A percentile compares a stretch with the other conserved stretches of the same genome.
Conservation (phyloP, 2,797 vertebrate genomes). For the Huso huso region DNA sequence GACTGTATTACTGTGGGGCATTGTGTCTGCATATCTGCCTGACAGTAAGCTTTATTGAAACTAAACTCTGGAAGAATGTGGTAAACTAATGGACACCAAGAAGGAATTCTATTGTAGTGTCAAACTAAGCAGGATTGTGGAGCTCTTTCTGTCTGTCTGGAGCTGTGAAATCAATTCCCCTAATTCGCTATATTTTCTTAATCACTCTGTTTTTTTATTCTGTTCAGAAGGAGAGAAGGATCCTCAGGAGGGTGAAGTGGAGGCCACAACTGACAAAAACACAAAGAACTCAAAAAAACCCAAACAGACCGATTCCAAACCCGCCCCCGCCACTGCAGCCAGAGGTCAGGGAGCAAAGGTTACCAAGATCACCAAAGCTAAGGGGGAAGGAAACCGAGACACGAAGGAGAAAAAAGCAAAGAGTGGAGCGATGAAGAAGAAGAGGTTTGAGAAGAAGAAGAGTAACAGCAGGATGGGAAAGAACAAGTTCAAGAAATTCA, state of each 20-base stretch:
- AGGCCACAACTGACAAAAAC: conserved; percentile 2
- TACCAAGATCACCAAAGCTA: not conserved
- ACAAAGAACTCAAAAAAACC: too few species aligned
- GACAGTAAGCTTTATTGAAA: too few species aligned
- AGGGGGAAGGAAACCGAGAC: not conserved
- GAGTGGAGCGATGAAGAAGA: conserved; percentile 30
- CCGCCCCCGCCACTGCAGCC: too few species aligned
- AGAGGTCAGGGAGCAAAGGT: not conserved
- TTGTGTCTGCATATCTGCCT: too few species aligned
- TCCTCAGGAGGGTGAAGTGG: conserved; percentile 15
- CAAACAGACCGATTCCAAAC: too few species aligned
- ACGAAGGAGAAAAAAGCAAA: conserved; percentile 17
- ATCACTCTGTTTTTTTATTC: conserved; percentile 9
- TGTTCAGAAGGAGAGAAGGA: conserved; percentile 33
- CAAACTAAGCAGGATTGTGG: too few species aligned
- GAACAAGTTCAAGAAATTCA: conserved; percentile 58
- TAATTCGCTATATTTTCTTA: not conserved
- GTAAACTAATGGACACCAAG: too few species aligned
- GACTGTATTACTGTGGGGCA: too few species aligned
- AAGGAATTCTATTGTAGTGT: too few species aligned
- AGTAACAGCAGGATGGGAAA: conserved; percentile 52
- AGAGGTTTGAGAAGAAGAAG: conserved; percentile 51
- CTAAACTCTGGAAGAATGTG: too few species aligned
- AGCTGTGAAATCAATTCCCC: not conserved
- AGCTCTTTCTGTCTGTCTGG: too few species aligned